These are phyloP conservation scores for Oreochromis mossambicus DNA, from an alignment of 2,797 vertebrate genomes.

Conservation along the genomic window DNA sequence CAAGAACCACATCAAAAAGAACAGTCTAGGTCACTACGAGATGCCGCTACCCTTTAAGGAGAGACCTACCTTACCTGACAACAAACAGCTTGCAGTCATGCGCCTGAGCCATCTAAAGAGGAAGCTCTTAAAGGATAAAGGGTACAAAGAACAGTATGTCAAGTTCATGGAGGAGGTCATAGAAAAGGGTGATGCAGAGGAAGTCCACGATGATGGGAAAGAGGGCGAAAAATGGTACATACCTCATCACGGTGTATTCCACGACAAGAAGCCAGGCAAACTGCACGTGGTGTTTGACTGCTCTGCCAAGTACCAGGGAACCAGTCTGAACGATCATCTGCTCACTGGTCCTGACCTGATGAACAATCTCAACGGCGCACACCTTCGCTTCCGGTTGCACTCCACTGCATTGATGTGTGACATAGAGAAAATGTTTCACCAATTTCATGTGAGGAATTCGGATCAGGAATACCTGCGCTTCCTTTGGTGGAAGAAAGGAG, in stretches of 20 bases:
- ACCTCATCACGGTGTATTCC: not conserved
- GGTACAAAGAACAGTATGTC: not conserved
- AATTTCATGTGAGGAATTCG: not conserved
- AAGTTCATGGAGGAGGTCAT: too few species aligned
- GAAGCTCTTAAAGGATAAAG: too few species aligned
- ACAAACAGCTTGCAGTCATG: too few species aligned
- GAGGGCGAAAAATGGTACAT: not conserved
- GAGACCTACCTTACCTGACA: too few species aligned
- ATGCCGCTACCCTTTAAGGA: too few species aligned
- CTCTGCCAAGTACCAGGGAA: not conserved
- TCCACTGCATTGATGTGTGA: not conserved
- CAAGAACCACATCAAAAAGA: too few species aligned
- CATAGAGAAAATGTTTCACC: not conserved
- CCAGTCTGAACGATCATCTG: fast-evolving
- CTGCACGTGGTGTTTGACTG: not conserved
- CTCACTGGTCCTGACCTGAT: not conserved
- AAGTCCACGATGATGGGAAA: fast-evolving
- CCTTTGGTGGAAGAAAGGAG: not conserved
- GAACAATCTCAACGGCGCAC: not conserved
- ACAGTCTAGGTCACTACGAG: too few species aligned
- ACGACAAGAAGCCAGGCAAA: not conserved
- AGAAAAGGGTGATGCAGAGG: not conserved
- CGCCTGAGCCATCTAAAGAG: too few species aligned
- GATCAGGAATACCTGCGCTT: fast-evolving
- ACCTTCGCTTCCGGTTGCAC: not conserved